Evolutionary conservation across 1,140 invertebrate genomes (phyloP), one percentile per base, ranked within the genome.

Genomic region (Rhynchophorus ferrugineus): DNA sequence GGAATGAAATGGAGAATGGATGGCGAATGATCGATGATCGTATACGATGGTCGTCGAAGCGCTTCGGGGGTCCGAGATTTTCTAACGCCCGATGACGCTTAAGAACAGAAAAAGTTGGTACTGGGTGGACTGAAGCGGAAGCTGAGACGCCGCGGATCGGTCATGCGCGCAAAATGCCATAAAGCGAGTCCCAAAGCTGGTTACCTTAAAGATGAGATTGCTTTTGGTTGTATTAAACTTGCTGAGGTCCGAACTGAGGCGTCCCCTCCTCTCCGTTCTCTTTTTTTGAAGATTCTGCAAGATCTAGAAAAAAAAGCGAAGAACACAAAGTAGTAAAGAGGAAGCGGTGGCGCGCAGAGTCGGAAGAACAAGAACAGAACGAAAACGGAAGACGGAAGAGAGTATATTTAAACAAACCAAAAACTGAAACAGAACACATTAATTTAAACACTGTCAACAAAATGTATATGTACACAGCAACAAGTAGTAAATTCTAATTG

Each of bases 241-340:
- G 84, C 81, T 82, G 63, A 81, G 79, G 73, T 87, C 84, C 76
- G 84, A 86, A 82, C 83, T 84, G 80, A 88, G 85, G 77, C 87
- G 84, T 79, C 87, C 87, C 81, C 87, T 84, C 79, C 87, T 82
- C 83, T 90, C 87, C 79, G 87, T 89, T 84, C 86, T 86, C 83
- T 90, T 91, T 90, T 90, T 91, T 87, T 89, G 87, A 79, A 90
- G 86, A 83, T 89, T 91, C 87, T 91, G 88, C 85, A 91, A 89
- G 85, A 91, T 91, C 89, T 91, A 90, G 84, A 87, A 87, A 44
- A 87, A 44, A 85, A 84, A 79, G 82, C 82, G 82, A 84, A 82
- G 78, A 79, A 78, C 75, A 79, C 76, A 76, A 78, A 75, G 76
- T 79, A 79, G 75, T 79, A 79, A 75, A 76, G 73, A 67, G 52